Evolutionary conservation across 2,888 invertebrate genomes (phyloP).

Genomic region (Drosophila aldrichi): DNA sequence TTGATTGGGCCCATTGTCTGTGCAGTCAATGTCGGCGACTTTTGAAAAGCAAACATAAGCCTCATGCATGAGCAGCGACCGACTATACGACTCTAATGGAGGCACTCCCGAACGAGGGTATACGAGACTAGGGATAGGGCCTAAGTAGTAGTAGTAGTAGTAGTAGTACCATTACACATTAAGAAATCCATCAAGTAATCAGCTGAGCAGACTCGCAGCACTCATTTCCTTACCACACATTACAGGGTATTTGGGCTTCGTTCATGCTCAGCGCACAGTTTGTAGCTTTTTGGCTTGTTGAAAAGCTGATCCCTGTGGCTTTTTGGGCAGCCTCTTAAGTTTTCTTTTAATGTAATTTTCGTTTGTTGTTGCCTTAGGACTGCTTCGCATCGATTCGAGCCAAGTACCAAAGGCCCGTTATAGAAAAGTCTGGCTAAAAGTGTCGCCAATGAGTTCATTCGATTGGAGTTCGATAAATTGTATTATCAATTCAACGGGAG

Average conservation of each 20-base stretch:
- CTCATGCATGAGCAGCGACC: conserved; percentile 28
- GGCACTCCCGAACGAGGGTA: too few relatives aligned
- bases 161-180: neutral
- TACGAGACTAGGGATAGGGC: neutral
- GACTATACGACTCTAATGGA: neutral
- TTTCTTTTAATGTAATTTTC: conserved; percentile 50
- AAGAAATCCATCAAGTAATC: neutral
- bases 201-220: too few relatives aligned
- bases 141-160: too few relatives aligned
- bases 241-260: neutral
- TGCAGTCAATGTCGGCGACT: conserved; percentile 44
- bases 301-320: conserved; percentile 47
- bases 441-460: neutral
- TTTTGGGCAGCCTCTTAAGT: conserved; percentile 52
- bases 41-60: conserved; percentile 63
- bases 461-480: neutral
- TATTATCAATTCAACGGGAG: neutral
- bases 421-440: neutral
- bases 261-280: neutral
- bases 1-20: conserved; percentile 23
- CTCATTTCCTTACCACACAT: neutral
- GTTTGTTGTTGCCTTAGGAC: conserved; percentile 11
- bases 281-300: conserved; percentile 16
- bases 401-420: neutral
- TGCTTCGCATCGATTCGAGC: conserved; percentile 18